A percentile compares a stretch with the other conserved stretches of the same genome.
phyloP scores from a whole-genome alignment of 2,888 invertebrate genomes.

The Hydriomena furcata region DNA sequence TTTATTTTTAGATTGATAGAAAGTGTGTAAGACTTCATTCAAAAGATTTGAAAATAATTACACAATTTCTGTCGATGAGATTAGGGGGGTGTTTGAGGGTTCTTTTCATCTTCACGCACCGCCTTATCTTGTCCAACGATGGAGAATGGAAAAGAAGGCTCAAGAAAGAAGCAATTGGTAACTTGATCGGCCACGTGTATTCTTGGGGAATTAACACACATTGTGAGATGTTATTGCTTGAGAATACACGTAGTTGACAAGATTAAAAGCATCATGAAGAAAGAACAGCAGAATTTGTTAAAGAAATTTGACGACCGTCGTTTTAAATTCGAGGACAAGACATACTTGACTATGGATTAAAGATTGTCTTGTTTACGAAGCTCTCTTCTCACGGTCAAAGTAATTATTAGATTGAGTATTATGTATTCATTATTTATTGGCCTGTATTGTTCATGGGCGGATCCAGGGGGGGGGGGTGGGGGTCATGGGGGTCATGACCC shows the following conservation, averaged over 20 bases:
- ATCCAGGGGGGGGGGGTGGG: too few species aligned
- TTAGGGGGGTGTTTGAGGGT: constrained; percentile 14
- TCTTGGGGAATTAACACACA: constrained; percentile 99
- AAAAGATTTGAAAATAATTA: constrained; percentile 22
- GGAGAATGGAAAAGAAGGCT: constrained; percentile 23
- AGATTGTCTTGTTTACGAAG: constrained; percentile 14
- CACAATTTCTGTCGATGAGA: constrained; percentile 26
- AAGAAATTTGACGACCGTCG: background rate
- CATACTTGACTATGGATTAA: background rate
- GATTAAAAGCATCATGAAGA: constrained; percentile 68
- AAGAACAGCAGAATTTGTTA: constrained; percentile 3
- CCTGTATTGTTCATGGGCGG: too few species aligned
- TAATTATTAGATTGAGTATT: background rate
- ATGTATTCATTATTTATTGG: too few species aligned
- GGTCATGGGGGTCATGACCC: too few species aligned
- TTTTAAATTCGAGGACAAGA: constrained; percentile 17
- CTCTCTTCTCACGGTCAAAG: constrained; percentile 7
- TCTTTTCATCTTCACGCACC: constrained; percentile 9
- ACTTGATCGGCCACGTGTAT: constrained; percentile 97
- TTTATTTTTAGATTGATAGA: constrained; percentile 18
- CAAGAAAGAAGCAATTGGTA: constrained; percentile 43
- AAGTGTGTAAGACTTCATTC: constrained; percentile 25
- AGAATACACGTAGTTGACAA: constrained; percentile 99
- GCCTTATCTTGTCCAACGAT: constrained; percentile 12
- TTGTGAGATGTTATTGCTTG: constrained; percentile 99